Evolutionary conservation across 2,113 vertebrate genomes (phyloP), one percentile per base, ranked within the genome.

Genomic region (Otis tarda): DNA sequence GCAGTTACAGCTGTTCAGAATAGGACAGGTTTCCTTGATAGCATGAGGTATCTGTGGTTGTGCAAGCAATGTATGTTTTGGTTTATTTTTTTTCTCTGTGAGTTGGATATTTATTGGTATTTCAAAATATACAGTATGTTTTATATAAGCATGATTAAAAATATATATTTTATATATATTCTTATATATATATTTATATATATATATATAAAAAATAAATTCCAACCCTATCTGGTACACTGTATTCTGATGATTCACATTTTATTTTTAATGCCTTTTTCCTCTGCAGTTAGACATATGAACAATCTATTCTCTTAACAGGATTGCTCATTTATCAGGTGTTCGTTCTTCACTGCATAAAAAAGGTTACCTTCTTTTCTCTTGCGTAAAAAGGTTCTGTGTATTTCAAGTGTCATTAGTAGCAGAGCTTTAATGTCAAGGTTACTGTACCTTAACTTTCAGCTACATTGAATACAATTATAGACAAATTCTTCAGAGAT

Each of bases 391-490:
- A 78, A 93, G 60, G 17, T 94, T 94, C 91, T 28, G 1, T 91
- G 21, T 94, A 69, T 93, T 96, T 97, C 87, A 81, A 93, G 93
- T 95, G 71, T 97, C 92, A 91, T 98, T 98, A 96, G 87, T 97
- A 85, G 70, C 79, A 83, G 96, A 96, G 74, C 71, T 85, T 97
- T 94, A 89, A 90, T 94, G 88, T 93, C 97, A 90, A 96, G 90
- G 92, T 97, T 97, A 92, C 87, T 87, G 52, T 94, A 93, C 95
- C 90, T 96, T 94, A 83, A 86, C 93, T 95, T 97, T 88, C 94
- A 96, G 94, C 91, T 96, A 95, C 95, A 67, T 95, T 96, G 90
- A 80, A 94, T 95, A 83, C 87, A 86, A 84, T 96, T 97, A 94
- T 39, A 95, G 93, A 87, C 57, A 91, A 94, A 89, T 82, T 95